A percentile compares a stretch with the other conserved stretches of the same genome.
Conservation (phyloP, 2,888 invertebrate species). For the Lysandra bellargus region DNA sequence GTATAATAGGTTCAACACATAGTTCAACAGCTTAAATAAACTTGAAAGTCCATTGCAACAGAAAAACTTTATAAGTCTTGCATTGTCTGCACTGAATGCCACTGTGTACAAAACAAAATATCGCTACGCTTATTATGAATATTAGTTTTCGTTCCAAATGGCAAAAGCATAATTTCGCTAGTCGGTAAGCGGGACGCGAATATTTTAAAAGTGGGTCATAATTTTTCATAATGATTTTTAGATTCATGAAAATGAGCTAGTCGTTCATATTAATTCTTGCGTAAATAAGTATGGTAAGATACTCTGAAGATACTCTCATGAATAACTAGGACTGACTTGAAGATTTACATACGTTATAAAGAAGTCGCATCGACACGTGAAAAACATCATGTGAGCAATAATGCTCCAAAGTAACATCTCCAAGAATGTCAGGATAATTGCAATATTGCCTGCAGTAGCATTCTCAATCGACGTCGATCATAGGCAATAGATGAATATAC, state of each 20-base stretch:
- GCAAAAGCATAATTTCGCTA: slow-evolving; percentile 13
- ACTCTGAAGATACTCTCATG: no score
- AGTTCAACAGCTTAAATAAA: neutral
- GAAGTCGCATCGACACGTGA: no score
- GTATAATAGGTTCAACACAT: neutral
- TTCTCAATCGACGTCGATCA: no score
- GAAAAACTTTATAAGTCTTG: neutral
- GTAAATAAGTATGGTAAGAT: neutral
- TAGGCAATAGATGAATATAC: no score
- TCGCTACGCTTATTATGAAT: neutral
- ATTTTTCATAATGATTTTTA: slow-evolving; percentile 1
- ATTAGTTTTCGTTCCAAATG: slow-evolving; percentile 16
- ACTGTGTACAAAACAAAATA: neutral
- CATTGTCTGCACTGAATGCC: neutral
- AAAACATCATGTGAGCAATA: no score
- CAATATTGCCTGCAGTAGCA: no score
- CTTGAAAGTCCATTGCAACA: neutral
- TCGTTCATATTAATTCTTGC: neutral
- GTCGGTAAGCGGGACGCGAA: slow-evolving; percentile 7
- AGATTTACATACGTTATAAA: no score
- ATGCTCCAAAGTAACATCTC: no score
- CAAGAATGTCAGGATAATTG: no score
- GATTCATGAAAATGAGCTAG: neutral
- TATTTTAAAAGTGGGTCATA: slow-evolving; percentile 21
- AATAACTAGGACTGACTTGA: no score